phyloP scores from a whole-genome alignment of 2,797 vertebrate species.

The Trematomus bernacchii region DNA sequence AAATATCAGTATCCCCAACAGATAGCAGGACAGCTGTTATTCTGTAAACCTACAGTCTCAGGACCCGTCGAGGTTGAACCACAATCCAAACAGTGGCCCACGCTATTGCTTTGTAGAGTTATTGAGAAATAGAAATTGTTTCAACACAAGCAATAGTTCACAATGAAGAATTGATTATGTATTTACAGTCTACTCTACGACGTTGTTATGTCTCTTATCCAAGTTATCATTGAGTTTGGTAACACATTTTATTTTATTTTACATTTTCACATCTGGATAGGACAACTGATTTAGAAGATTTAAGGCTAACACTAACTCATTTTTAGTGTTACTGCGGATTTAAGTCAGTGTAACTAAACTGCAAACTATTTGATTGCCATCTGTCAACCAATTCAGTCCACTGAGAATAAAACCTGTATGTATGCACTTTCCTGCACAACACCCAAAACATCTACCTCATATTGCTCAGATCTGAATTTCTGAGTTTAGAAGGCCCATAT shows the following conservation, averaged over 20 bases:
- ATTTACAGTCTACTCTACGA: not conserved
- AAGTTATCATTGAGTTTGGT: not conserved
- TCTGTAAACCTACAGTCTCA: conserved; percentile 75
- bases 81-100: no score
- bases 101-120: no score
- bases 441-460: not conserved
- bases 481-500: conserved; percentile 34
- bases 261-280: not conserved
- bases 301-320: not conserved
- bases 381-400: not conserved
- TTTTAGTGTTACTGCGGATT: not conserved
- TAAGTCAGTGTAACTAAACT: not conserved
- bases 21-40: conserved; percentile 54
- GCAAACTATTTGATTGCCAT: not conserved
- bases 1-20: conserved; percentile 74
- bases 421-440: conserved; percentile 9
- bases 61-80: conserved; percentile 7
- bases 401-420: not conserved
- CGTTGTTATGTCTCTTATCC: not conserved
- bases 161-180: not conserved
- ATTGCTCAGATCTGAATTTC: not conserved
- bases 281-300: not conserved
- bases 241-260: not conserved
- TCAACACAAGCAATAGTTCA: not conserved
- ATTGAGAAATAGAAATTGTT: no score